These are phyloP conservation scores for Fistularia tabacaria DNA, from an alignment of 2,797 vertebrate genomes.

Conservation along the genomic window DNA sequence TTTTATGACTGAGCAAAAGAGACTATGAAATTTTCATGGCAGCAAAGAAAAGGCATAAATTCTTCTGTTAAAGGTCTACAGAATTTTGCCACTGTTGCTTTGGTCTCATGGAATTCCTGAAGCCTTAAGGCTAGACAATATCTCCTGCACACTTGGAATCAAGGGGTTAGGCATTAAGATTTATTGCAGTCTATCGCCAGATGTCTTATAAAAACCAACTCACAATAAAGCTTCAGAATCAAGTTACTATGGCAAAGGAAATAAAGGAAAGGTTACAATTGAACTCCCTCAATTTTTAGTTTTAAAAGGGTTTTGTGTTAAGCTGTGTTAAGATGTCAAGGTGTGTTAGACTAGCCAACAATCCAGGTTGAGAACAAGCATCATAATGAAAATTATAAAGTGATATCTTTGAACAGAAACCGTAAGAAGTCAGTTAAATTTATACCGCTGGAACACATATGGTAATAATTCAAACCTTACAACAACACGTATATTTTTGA, in stretches of 20 bases:
- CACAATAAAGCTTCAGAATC: not conserved
- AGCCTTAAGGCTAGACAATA: no score
- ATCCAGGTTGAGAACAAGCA: constrained; percentile 58
- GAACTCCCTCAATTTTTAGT: constrained; percentile 40
- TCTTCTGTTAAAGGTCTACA: no score
- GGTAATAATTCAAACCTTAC: constrained; percentile 8
- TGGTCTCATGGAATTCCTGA: no score
- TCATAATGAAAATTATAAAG: constrained; percentile 34
- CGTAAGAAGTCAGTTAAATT: constrained; percentile 16
- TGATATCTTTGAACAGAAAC: constrained; percentile 28
- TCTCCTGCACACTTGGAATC: no score
- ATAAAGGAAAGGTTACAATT: constrained; percentile 37
- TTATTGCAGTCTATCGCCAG: no score
- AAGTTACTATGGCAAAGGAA: constrained; percentile 37
- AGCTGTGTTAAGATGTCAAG: constrained; percentile 26
- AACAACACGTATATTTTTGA: constrained; percentile 14
- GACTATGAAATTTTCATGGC: no score
- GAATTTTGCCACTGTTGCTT: no score
- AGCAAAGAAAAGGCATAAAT: no score
- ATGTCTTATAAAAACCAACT: not conserved
- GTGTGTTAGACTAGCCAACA: constrained; percentile 60
- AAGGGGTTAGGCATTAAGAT: no score
- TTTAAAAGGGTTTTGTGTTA: constrained; percentile 26
- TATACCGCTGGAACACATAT: constrained; percentile 17
- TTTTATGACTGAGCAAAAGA: no score